Evolutionary conservation across 1,140 invertebrate genomes (phyloP).

Genomic region (Geopemphigus sp.): DNA sequence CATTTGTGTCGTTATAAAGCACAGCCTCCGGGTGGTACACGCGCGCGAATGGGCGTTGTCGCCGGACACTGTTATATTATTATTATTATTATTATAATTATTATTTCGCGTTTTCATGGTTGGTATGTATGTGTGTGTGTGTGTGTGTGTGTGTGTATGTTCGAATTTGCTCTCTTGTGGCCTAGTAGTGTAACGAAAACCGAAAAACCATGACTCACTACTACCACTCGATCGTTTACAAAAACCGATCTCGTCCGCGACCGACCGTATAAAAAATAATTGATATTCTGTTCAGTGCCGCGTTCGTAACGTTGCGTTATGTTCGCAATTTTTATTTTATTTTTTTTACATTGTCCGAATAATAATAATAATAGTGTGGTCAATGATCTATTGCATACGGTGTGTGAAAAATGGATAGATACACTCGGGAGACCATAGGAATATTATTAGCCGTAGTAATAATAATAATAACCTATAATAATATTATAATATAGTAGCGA

Average conservation of each 20-base stretch:
- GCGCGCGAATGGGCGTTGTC: constrained; percentile 19
- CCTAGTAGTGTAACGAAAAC: not conserved
- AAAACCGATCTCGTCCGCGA: constrained; percentile 38
- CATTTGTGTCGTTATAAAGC: not conserved
- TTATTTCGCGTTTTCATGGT: not conserved
- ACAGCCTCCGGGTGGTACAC: constrained; percentile 12
- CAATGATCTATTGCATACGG: constrained; percentile 18
- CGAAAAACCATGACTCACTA: constrained; percentile 27
- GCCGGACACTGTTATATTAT: constrained; percentile 1
- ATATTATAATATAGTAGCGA: not conserved
- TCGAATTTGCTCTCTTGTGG: not conserved
- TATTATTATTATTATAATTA: not conserved
- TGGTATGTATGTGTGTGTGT: not conserved
- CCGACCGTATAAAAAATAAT: constrained; percentile 29
- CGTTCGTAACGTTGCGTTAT: not conserved
- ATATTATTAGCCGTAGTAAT: too few relatives aligned
- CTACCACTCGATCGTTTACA: constrained; percentile 18
- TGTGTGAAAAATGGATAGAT: too few relatives aligned
- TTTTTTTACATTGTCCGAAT: constrained; percentile 42
- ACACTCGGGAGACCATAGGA: too few relatives aligned
- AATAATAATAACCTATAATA: not conserved
- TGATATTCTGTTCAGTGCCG: constrained; percentile 31
- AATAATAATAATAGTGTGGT: constrained; percentile 43
- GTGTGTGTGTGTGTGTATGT: not conserved
- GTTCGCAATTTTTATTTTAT: constrained; percentile 12